These are phyloP conservation scores for Cosmorhoe ocellata DNA, from an alignment of 2,888 invertebrate genomes.

Conservation along the genomic window DNA sequence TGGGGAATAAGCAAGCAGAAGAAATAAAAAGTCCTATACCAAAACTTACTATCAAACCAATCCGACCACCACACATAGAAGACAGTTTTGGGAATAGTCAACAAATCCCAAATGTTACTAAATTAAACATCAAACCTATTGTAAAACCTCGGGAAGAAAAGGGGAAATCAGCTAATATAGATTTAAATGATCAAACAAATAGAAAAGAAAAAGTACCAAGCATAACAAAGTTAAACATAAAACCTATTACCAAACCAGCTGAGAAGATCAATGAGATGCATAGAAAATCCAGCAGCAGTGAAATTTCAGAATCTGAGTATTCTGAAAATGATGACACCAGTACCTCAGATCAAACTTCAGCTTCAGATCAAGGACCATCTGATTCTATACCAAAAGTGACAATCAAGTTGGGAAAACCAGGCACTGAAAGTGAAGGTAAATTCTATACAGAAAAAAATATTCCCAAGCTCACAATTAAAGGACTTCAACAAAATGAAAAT, in stretches of 20 bases:
- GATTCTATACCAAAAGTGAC: conserved; percentile 75
- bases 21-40: conserved; percentile 68
- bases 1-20: conserved; percentile 62
- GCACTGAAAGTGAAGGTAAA: conserved; percentile 70
- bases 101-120: conserved; percentile 58
- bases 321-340: conserved; percentile 81
- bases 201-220: conserved; percentile 60
- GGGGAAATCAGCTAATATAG: conserved; percentile 34
- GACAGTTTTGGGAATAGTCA: conserved; percentile 37
- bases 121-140: conserved; percentile 74
- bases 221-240: conserved; percentile 75
- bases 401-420: conserved; percentile 74
- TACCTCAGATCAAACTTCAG: conserved; percentile 69
- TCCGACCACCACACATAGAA: conserved; percentile 50
- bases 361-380: conserved; percentile 65
- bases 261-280: conserved; percentile 73
- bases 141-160: conserved; percentile 53
- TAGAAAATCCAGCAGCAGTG: conserved; percentile 78
- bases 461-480: conserved; percentile 73
- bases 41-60: conserved; percentile 69
- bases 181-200: conserved; percentile 38
- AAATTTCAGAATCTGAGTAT: conserved; percentile 78
- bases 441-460: conserved; percentile 73
- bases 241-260: conserved; percentile 73
- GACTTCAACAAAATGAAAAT: conserved; percentile 61